Conservation (phyloP, 2,797 vertebrate genomes). For the Kryptopterus vitreolus region DNA sequence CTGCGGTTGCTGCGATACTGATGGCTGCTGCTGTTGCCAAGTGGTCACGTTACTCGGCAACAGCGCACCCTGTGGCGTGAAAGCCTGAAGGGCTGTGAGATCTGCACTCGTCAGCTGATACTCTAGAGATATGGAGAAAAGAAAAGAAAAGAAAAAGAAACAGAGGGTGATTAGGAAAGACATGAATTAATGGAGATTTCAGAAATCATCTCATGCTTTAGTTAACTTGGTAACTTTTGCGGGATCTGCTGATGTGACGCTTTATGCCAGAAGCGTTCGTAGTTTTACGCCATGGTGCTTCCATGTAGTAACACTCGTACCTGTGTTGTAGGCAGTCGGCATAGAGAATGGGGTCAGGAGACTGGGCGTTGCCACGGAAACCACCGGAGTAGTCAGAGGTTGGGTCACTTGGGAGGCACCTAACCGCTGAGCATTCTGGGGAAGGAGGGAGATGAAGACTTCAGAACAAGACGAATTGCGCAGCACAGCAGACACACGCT, state of each 20-base stretch:
- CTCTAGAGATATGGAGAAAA: conserved; percentile 77
- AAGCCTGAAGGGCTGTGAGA: conserved; percentile 90
- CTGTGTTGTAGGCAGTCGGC: conserved; percentile 95
- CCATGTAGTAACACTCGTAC: conserved; percentile 68
- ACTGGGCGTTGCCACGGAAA: conserved; percentile 95
- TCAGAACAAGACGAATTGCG: not conserved
- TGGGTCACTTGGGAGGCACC: conserved; percentile 87
- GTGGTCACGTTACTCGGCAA: conserved; percentile 89
- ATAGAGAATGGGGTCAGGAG: conserved; percentile 94
- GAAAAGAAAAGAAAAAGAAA: not conserved
- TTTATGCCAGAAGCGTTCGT: not conserved
- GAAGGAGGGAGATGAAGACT: conserved; percentile 34
- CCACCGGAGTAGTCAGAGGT: conserved; percentile 90
- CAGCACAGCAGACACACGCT: not conserved
- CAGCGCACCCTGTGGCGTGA: conserved; percentile 86
- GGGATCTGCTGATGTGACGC: not conserved
- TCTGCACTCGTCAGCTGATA: conserved; percentile 96
- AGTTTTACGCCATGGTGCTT: not conserved
- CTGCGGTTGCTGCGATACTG: conserved; percentile 81
- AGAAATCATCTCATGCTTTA: not conserved
- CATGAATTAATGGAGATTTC: conserved; percentile 2
- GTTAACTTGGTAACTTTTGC: not conserved
- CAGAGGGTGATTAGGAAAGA: not conserved
- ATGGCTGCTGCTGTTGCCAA: conserved; percentile 89
- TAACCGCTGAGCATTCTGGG: conserved; percentile 89